Base-by-base conservation (phyloP, 2,113 vertebrate species). In the Uria lomvia region DNA sequence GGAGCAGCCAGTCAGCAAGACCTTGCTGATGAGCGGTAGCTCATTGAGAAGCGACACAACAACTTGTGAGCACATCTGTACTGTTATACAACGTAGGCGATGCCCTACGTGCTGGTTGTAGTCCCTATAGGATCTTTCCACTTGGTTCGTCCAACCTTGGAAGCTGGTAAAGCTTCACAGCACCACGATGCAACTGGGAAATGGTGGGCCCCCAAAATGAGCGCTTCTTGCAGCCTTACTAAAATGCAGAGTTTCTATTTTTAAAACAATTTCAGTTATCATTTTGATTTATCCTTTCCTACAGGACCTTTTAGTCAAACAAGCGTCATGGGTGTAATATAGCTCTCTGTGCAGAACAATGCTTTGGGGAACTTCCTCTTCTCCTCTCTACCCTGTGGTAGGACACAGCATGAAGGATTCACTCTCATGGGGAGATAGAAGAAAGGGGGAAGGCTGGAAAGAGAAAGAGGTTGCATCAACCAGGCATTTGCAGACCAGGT, bases 401-500 rank as follows among this genome's bases (percentile, higher is more conserved):
- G 30, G 53, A 26, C 43, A 52, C 53, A 43, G 15, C 52, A 40
- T 5, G 30, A 50, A 42, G 52, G 71, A 58, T 43, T 68, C 8
- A 26, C 20, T 75, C 42, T 75, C 62, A 52, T 2, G 1, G 21
- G 32, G 26, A 60, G n/a, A 29, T 1, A 30, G n/a, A 49, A n/a
- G n/a, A 49, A 76, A 86, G 24, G 52, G 19, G 29, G 22, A 34
- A 56, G 34, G 42, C n/a, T 58, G 30, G 15, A 55, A 85, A 65
- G 14, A 63, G 59, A 42, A 45, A 53, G 38, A 58, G 22, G 74
- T 18, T n/a, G n/a, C 23, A 63, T 40, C 40, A n/a, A 72, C 13
- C 29, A 56, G n/a, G 49, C 0, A 0, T 40, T 63, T 1, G 1
- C 10, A 45, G 59, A 49, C 3, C 1, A 2, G 15, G 14, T 56